These are phyloP conservation scores for Percina caprodes DNA, from an alignment of 2,113 vertebrate species.

Conservation along the genomic window DNA sequence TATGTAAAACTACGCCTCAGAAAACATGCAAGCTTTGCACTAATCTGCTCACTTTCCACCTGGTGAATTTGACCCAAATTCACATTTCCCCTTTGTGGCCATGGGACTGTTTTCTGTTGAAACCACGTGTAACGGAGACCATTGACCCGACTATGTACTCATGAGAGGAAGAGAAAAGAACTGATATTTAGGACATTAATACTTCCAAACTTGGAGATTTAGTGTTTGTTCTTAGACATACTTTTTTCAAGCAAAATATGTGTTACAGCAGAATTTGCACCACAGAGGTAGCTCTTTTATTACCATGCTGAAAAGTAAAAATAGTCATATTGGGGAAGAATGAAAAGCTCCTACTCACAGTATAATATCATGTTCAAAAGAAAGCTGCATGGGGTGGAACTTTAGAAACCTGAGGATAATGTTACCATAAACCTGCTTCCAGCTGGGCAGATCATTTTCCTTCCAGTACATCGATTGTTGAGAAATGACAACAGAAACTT, in stretches of 20 bases:
- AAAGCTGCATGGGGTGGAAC: constrained; percentile 72
- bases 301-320: constrained; percentile 71
- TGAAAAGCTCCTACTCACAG: constrained; percentile 66
- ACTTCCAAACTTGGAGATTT: constrained; percentile 57
- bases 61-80: constrained; percentile 83
- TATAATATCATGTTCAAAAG: constrained; percentile 76
- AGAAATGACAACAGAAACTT: constrained; percentile 66
- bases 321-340: constrained; percentile 65
- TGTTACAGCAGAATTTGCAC: constrained; percentile 51
- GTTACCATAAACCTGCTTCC: constrained; percentile 71
- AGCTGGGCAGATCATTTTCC: constrained; percentile 73
- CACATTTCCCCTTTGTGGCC: constrained; percentile 69
- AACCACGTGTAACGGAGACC: constrained; percentile 79
- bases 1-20: constrained; percentile 78
- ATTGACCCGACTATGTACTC: constrained; percentile 76
- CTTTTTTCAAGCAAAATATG: constrained; percentile 55
- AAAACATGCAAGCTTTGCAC: constrained; percentile 75
- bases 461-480: constrained; percentile 68
- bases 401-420: constrained; percentile 74
- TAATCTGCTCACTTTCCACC: constrained; percentile 83
- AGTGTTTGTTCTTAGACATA: constrained; percentile 64
- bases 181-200: constrained; percentile 71
- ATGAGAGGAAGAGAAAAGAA: constrained; percentile 52
- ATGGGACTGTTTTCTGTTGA: constrained; percentile 75
- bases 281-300: constrained; percentile 64